These are phyloP conservation scores for Tenthredo amoena DNA, from an alignment of 2,888 invertebrate species.

Conservation along the genomic window DNA sequence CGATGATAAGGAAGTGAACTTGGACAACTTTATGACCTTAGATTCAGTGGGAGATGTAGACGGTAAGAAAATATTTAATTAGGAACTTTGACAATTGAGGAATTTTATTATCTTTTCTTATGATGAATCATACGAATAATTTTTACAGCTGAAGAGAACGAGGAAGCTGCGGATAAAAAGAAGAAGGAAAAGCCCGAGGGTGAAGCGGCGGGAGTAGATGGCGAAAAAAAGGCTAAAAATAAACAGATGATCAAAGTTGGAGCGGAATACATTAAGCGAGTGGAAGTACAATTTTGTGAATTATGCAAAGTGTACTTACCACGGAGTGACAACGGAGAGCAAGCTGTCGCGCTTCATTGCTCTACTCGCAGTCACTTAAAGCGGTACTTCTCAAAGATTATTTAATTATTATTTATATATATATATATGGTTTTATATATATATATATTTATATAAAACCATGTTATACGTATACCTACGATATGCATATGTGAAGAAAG, in stretches of 20 bases:
- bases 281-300: conserved; percentile 90
- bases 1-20: conserved; percentile 85
- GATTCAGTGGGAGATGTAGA: conserved; percentile 93
- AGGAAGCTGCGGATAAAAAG: conserved; percentile 81
- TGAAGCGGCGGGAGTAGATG: conserved; percentile 72
- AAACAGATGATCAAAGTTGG: conserved; percentile 88
- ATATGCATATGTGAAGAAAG: background rate
- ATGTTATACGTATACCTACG: background rate
- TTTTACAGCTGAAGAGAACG: conserved; percentile 78
- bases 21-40: conserved; percentile 93
- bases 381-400: conserved; percentile 73
- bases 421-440: background rate
- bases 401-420: conserved; percentile 19
- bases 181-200: conserved; percentile 77
- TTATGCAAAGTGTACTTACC: conserved; percentile 88
- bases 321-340: conserved; percentile 82
- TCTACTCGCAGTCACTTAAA: conserved; percentile 87
- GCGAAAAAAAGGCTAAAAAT: conserved; percentile 79
- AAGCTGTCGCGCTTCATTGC: conserved; percentile 86
- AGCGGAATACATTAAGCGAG: conserved; percentile 87
- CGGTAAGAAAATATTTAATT: conserved; percentile 78
- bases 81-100: conserved; percentile 57
- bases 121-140: conserved; percentile 30
- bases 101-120: conserved; percentile 61
- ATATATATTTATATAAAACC: background rate